phyloP scores from a whole-genome alignment of 1,140 invertebrate genomes.

The Anthonomus grandis region DNA sequence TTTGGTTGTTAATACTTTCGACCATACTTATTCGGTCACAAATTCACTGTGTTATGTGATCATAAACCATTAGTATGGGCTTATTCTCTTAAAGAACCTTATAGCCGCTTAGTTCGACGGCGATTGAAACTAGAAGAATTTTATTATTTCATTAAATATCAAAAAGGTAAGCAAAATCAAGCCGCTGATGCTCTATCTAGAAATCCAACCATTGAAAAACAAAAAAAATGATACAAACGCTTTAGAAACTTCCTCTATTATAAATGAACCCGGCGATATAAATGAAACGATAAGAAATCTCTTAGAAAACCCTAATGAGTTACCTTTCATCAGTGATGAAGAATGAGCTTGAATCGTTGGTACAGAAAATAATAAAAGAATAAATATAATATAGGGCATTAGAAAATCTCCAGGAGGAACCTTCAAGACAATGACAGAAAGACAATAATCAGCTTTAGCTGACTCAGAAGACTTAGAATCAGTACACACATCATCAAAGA shows the following conservation, averaged over 20 bases:
- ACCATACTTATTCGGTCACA: constrained; percentile 34
- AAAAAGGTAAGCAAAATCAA: constrained; percentile 23
- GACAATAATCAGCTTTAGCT: not conserved
- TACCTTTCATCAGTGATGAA: not conserved
- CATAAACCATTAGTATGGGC: constrained; percentile 29
- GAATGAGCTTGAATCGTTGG: not conserved
- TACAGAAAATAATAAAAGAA: constrained; percentile 1
- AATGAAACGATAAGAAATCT: constrained; percentile 13
- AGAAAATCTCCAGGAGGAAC: constrained; percentile 7
- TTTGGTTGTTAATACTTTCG: constrained; percentile 23
- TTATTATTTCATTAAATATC: constrained; percentile 20
- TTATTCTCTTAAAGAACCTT: constrained; percentile 19
- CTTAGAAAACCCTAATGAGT: constrained; percentile 2
- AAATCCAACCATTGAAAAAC: constrained; percentile 36
- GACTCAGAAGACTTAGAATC: constrained; percentile 14
- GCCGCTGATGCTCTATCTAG: constrained; percentile 24
- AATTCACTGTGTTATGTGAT: constrained; percentile 43
- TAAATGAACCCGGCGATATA: constrained; percentile 9
- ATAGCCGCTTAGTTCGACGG: constrained; percentile 20
- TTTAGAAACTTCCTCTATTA: constrained; percentile 8
- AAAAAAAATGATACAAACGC: constrained; percentile 17
- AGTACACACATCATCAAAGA: constrained; percentile 13
- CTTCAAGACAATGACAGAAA: not conserved
- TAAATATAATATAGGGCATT: constrained; percentile 19
- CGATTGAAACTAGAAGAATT: constrained; percentile 22